Evolutionary conservation across 2,113 vertebrate species (phyloP).

Genomic region (Brachionichthys hirsutus): DNA sequence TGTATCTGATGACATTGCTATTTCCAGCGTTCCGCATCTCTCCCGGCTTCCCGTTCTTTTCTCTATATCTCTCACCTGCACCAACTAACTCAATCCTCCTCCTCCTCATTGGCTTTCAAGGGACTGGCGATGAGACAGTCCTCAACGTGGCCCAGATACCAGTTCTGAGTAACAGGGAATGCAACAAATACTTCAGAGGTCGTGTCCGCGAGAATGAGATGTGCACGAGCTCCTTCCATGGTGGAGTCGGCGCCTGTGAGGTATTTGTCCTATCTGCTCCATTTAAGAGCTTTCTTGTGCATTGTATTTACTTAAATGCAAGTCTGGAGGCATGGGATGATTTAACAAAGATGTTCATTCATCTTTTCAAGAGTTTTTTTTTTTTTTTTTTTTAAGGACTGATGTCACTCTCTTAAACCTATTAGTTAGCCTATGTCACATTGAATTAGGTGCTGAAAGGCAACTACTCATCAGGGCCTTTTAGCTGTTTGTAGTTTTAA

Average conservation of each 20-base stretch:
- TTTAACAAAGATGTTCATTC: background rate
- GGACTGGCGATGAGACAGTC: slow-evolving; percentile 78
- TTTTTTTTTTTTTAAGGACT: background rate
- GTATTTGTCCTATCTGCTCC: slow-evolving; percentile 62
- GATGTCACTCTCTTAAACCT: background rate
- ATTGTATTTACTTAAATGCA: too few relatives aligned
- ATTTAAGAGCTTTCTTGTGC: background rate
- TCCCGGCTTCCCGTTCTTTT: slow-evolving; percentile 26
- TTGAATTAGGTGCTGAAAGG: too few relatives aligned
- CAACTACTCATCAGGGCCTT: too few relatives aligned
- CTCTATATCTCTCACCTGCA: slow-evolving; percentile 15
- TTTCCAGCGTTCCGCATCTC: slow-evolving; percentile 51
- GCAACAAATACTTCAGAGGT: slow-evolving; percentile 82
- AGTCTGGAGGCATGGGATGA: background rate
- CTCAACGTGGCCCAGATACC: slow-evolving; percentile 85
- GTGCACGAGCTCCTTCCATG: slow-evolving; percentile 83
- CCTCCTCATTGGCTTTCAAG: slow-evolving; percentile 64
- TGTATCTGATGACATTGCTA: slow-evolving; percentile 40
- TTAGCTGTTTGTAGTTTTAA: slow-evolving; percentile 1
- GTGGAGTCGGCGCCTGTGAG: slow-evolving; percentile 89
- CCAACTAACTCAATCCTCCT: slow-evolving; percentile 10
- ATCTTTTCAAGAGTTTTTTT: background rate
- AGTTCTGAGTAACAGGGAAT: slow-evolving; percentile 84
- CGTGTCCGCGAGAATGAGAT: slow-evolving; percentile 87
- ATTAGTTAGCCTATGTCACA: too few relatives aligned